Conservation (phyloP, 2,113 vertebrate genomes). For the Rattus rattus region DNA sequence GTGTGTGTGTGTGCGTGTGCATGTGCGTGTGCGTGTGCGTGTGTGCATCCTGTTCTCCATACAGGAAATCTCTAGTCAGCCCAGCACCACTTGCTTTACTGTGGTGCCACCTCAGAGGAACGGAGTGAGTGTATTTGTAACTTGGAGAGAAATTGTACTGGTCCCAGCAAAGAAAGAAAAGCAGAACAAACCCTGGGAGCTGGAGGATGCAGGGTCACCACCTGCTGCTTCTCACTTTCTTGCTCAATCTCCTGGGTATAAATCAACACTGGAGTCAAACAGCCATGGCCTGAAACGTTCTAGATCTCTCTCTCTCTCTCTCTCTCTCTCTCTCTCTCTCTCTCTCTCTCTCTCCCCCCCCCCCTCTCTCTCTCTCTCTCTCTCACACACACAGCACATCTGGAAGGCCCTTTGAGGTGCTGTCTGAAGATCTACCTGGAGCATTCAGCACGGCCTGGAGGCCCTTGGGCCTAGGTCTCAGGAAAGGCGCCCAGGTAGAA, state of each 20-base stretch:
- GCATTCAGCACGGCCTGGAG: background rate
- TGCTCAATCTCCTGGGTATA: background rate
- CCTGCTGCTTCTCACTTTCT: background rate
- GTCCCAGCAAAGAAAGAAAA: background rate
- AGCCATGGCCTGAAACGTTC: background rate
- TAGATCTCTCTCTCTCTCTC: background rate
- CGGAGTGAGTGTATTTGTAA: background rate
- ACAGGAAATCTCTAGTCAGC: background rate
- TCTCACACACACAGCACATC: background rate
- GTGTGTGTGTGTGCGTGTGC: background rate
- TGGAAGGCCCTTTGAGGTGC: background rate
- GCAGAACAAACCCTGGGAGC: no score
- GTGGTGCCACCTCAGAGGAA: background rate
- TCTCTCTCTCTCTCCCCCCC: background rate
- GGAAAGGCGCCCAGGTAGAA: background rate
- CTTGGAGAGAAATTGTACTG: background rate
- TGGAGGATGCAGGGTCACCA: background rate
- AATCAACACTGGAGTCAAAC: background rate
- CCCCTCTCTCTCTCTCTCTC: no score
- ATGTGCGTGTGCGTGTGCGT: fast-evolving
- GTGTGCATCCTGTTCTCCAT: background rate
- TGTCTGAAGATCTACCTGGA: background rate
- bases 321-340: no score
- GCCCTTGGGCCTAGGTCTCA: no score
- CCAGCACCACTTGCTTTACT: background rate